A percentile compares a stretch with the other conserved stretches of the same genome.
Conservation (phyloP, 2,113 vertebrate species). For the Coptodon rendalli region DNA sequence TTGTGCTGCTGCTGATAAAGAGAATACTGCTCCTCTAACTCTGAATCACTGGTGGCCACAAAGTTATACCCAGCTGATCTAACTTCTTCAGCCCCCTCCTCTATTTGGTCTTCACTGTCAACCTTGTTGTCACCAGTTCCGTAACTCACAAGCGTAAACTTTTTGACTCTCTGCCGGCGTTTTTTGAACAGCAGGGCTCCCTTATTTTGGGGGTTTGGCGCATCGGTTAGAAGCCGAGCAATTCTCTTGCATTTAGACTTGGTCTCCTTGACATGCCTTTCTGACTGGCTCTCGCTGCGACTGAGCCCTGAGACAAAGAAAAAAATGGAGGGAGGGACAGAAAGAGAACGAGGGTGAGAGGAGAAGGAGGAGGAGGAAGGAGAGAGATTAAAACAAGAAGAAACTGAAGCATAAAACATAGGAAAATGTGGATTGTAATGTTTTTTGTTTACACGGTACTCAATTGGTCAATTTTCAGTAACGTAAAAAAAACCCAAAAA, state of each 20-base stretch:
- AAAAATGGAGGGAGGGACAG: neutral
- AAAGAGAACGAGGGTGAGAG: neutral
- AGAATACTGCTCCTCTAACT: conserved; percentile 79
- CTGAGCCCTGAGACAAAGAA: conserved; percentile 71
- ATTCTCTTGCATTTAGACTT: conserved; percentile 93
- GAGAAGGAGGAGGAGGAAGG: neutral
- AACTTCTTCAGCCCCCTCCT: conserved; percentile 68
- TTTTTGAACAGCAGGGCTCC: conserved; percentile 91
- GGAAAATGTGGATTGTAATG: neutral
- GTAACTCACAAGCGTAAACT: conserved; percentile 90
- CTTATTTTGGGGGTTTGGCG: conserved; percentile 86
- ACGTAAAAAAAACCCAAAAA: too few species aligned
- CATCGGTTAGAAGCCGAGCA: conserved; percentile 80
- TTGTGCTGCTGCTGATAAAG: conserved; percentile 66
- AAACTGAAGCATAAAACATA: neutral
- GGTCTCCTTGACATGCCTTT: conserved; percentile 86
- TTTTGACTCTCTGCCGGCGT: conserved; percentile 82
- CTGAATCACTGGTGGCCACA: conserved; percentile 79
- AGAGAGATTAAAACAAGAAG: neutral
- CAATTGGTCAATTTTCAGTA: neutral
- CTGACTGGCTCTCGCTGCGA: conserved; percentile 80
- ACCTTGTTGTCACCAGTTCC: conserved; percentile 78
- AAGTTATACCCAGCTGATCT: conserved; percentile 70
- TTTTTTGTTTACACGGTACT: neutral
- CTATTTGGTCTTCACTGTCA: conserved; percentile 71